Base-by-base conservation (phyloP, 2,797 vertebrate genomes). In the Channa striata region DNA sequence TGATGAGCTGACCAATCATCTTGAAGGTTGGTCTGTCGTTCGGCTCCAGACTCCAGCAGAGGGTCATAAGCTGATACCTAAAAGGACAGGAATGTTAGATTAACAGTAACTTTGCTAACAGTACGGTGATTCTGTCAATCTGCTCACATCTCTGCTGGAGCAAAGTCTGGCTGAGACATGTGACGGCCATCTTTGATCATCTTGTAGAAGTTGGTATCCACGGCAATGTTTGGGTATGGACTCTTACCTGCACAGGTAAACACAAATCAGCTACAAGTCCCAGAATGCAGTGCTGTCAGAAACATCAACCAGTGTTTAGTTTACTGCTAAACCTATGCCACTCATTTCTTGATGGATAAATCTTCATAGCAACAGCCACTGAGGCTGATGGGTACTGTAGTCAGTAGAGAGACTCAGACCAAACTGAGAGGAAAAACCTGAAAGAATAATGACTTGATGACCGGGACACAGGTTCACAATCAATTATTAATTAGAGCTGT, bases 161-260 rank as follows among this genome's bases (percentile, higher is more conserved):
- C 95, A 0, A 96, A 97, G 42, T 94, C 94, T 0, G 97, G 97
- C 72, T 93, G 94, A 16, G 94, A 93, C 97, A 99, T 99, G 83
- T 99, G 96, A 84, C 94, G 94, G 2, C 97, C 97, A 49, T 95
- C 93, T 91, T 97, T 96, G 83, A 99, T 96, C 96, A 97, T 94
- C 78, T 95, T 96, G 68, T 99, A 99, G 92, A 99, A 99, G 73
- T 95, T 95, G 77, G 94, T 94, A 83, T 99, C 96, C 78, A 99
- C 97, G 14, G 94, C 89, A 71, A 97, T 90, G 36, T 97, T 97
- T 0, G 97, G 97, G 62, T 99, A 99, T 0, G 97, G 97, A 78
- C 96, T 97, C 75, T 95, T 95, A 67, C 97, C 97, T 99, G 60
- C 23, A 25, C 6, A 56, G 49, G 42, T 33, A 12, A 23, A 54